Evolutionary conservation across 2,888 invertebrate genomes (phyloP).

Genomic region (Apamea monoglypha): DNA sequence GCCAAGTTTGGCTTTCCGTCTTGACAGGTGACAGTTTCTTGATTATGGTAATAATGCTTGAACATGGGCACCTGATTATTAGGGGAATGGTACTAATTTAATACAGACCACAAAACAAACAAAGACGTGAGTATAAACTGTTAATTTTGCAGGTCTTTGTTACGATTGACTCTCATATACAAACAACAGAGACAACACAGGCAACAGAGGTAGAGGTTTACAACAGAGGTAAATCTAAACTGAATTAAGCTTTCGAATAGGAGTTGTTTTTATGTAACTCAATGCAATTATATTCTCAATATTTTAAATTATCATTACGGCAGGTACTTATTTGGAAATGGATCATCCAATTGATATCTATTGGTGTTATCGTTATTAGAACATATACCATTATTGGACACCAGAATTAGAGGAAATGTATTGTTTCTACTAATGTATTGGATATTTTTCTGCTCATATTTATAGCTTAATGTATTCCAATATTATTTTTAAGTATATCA

Average conservation of each 20-base stretch:
- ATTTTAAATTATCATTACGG: constrained; percentile 18
- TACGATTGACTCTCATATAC: not conserved
- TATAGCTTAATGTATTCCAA: not conserved
- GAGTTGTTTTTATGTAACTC: constrained; percentile 1
- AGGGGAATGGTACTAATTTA: not conserved
- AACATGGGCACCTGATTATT: not conserved
- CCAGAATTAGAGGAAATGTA: constrained; percentile 10
- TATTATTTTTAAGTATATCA: constrained; percentile 8
- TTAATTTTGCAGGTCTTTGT: not conserved
- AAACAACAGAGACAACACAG: not conserved
- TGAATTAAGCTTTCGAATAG: not conserved
- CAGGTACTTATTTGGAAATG: constrained; percentile 23
- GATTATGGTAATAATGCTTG: not conserved
- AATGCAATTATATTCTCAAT: constrained; percentile 14
- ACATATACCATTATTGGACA: constrained; percentile 10
- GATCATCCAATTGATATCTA: constrained; percentile 9
- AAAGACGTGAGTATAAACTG: not conserved
- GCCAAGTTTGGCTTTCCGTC: not conserved
- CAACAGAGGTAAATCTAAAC: not conserved
- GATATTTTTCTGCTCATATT: constrained; percentile 6
- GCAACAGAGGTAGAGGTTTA: no score
- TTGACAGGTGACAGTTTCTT: not conserved
- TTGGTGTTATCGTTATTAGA: constrained; percentile 33
- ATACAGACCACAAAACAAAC: not conserved
- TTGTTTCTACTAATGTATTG: constrained; percentile 40